These are phyloP conservation scores for Epinephelus cyanopodus DNA, from an alignment of 2,113 vertebrate genomes.

Conservation along the genomic window DNA sequence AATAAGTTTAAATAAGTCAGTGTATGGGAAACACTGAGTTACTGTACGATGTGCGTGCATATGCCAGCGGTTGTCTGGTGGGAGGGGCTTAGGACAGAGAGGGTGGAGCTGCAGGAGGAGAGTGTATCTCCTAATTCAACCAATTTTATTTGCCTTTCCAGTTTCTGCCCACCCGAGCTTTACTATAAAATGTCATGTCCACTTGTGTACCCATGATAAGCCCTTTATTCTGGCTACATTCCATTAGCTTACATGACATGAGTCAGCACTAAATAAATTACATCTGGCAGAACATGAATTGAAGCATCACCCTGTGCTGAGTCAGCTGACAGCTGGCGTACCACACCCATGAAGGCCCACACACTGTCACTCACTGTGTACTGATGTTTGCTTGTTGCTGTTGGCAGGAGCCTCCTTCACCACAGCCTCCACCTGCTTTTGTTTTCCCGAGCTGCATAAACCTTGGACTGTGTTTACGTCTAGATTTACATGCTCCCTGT, in stretches of 20 bases:
- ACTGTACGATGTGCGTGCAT: too few relatives aligned
- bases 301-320: neutral
- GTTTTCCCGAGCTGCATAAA: slow-evolving; percentile 13
- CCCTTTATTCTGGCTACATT: neutral
- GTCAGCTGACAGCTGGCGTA: slow-evolving; percentile 5
- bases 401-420: neutral
- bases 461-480: slow-evolving; percentile 20
- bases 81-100: too few relatives aligned
- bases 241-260: neutral
- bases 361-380: neutral
- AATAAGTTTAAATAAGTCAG: too few relatives aligned
- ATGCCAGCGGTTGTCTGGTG: too few relatives aligned
- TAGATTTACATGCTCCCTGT: neutral
- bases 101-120: too few relatives aligned
- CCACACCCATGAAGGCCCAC: slow-evolving; percentile 11
- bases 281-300: neutral
- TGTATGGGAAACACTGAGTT: too few relatives aligned
- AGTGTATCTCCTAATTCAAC: too few relatives aligned
- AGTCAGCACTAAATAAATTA: neutral
- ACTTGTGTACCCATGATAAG: too few relatives aligned
- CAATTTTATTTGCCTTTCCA: too few relatives aligned
- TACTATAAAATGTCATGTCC: too few relatives aligned
- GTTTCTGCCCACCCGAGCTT: too few relatives aligned
- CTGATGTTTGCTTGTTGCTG: neutral
- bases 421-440: slow-evolving; percentile 16